phyloP scores from a whole-genome alignment of 2,113 vertebrate species.

The Gallinago paraguaiae region DNA sequence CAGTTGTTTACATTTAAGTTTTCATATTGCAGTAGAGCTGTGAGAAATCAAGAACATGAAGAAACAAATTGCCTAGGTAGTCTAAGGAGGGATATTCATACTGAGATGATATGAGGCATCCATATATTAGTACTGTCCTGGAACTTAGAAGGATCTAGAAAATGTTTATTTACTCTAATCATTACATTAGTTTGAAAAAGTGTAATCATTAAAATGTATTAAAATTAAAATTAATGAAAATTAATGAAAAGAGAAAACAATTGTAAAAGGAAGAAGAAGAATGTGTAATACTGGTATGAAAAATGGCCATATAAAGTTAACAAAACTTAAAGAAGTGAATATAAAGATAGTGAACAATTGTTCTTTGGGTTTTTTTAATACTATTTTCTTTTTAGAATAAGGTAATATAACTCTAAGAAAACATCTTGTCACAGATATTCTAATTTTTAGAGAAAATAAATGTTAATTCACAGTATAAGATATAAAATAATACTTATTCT shows the following conservation, averaged over 20 bases:
- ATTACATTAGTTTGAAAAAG: not conserved
- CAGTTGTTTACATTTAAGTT: not conserved
- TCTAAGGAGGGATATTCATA: not conserved
- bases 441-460: not conserved
- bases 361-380: too few relatives aligned
- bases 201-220: not conserved
- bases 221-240: not conserved
- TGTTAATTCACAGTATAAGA: not conserved
- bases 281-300: not conserved
- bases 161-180: not conserved
- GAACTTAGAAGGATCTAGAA: not conserved
- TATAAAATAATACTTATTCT: not conserved
- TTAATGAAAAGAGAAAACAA: not conserved
- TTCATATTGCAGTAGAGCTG: not conserved
- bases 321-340: not conserved
- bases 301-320: not conserved
- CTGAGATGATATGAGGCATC: not conserved
- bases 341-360: not conserved
- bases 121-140: rapidly evolving
- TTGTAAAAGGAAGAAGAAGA: not conserved
- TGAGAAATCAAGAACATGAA: not conserved
- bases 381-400: not conserved
- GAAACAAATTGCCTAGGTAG: not conserved
- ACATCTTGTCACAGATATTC: not conserved
- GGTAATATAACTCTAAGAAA: not conserved